A percentile compares a stretch with the other conserved stretches of the same genome.
Evolutionary conservation across 2,888 invertebrate genomes (phyloP).

Genomic region (Linyphia triangularis): DNA sequence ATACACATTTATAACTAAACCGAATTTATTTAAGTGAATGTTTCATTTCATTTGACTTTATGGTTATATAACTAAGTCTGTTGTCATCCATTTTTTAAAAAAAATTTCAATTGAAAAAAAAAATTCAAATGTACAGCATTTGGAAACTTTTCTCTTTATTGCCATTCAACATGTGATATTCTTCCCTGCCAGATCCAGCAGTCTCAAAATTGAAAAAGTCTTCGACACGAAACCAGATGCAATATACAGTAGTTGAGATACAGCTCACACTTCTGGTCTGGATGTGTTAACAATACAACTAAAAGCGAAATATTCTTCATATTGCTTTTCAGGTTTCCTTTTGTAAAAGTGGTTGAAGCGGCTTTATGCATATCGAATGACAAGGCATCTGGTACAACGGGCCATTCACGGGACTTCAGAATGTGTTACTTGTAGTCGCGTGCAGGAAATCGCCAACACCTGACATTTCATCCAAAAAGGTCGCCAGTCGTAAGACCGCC

Average conservation of each 20-base stretch:
- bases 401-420: neutral
- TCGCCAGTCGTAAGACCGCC: neutral
- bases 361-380: slow-evolving; percentile 33
- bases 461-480: neutral
- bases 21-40: no score
- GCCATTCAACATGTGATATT: no score
- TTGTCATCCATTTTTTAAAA: no score
- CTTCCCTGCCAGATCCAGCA: no score
- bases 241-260: neutral
- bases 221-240: neutral
- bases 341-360: neutral
- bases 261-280: neutral
- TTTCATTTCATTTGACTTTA: no score
- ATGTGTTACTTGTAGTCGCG: neutral
- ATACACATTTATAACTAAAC: no score
- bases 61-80: no score
- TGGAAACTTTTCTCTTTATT: no score
- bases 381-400: slow-evolving; percentile 27
- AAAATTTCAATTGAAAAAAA: no score
- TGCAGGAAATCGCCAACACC: slow-evolving; percentile 12
- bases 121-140: no score
- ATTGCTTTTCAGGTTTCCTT: neutral
- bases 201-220: neutral
- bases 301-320: slow-evolving; percentile 5
- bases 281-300: neutral